Percentiles rank a stretch among this genome's conserved stretches.
These are phyloP conservation scores for Luperina testacea DNA, from an alignment of 2,888 invertebrate species.

Conservation along the genomic window DNA sequence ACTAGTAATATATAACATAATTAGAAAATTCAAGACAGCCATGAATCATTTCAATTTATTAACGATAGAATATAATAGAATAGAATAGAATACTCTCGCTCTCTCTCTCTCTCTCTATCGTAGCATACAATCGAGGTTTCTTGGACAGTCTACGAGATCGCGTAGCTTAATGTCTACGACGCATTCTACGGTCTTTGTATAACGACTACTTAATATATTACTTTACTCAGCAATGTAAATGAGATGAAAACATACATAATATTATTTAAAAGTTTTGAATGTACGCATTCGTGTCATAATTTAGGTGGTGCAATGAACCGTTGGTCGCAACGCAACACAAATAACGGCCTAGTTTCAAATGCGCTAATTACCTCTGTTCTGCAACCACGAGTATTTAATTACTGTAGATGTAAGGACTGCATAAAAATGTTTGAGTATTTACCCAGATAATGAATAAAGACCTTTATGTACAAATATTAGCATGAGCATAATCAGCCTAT, in stretches of 20 bases:
- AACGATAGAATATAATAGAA: too few species aligned
- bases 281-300: slow-evolving; percentile 68
- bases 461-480: not conserved
- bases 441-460: not conserved
- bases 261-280: slow-evolving; percentile 63
- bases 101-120: too few species aligned
- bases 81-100: too few species aligned
- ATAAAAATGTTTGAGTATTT: not conserved
- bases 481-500: too few species aligned
- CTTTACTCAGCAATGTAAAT: not conserved
- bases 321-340: slow-evolving; percentile 53
- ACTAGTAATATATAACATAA: not conserved
- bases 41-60: slow-evolving; percentile 1
- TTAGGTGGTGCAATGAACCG: slow-evolving; percentile 73
- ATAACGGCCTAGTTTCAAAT: slow-evolving; percentile 72
- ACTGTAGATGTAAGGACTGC: slow-evolving; percentile 20
- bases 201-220: not conserved
- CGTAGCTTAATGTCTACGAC: not conserved
- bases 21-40: not conserved
- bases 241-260: slow-evolving; percentile 39
- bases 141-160: not conserved
- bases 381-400: slow-evolving; percentile 48
- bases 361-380: slow-evolving; percentile 72
- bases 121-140: not conserved
- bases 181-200: not conserved